Conservation (phyloP, 2,797 vertebrate genomes). For the Karalla daura region DNA sequence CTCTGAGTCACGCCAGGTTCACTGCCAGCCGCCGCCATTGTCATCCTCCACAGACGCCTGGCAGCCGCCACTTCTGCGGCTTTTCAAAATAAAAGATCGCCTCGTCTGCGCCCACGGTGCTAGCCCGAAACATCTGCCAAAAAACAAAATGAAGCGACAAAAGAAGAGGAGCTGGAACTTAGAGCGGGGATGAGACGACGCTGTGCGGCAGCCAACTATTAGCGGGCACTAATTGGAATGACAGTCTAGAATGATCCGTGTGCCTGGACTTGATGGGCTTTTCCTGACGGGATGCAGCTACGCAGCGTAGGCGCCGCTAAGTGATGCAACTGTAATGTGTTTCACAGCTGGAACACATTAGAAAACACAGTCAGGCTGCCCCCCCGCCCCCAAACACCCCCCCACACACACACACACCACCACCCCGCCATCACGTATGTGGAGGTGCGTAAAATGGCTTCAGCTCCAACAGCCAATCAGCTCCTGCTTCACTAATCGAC, state of each 20-base stretch:
- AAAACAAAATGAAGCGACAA: conserved; percentile 4
- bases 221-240: conserved; percentile 6
- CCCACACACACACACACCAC: too few species aligned
- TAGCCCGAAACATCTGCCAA: conserved; percentile 39
- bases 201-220: background rate
- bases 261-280: background rate
- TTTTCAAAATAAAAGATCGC: conserved; percentile 37
- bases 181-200: background rate
- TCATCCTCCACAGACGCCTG: conserved; percentile 22
- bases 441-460: too few species aligned
- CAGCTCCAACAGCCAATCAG: too few species aligned
- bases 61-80: conserved; percentile 24
- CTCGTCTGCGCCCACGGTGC: conserved; percentile 24
- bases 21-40: conserved; percentile 18
- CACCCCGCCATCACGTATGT: too few species aligned
- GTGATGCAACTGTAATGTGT: background rate
- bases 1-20: conserved; percentile 14
- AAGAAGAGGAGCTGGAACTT: conserved; percentile 20
- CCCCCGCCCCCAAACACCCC: too few species aligned
- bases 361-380: conserved; percentile 29
- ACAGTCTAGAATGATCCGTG: background rate
- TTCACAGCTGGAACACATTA: background rate
- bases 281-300: background rate
- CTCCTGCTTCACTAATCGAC: too few species aligned
- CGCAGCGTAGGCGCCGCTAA: background rate